Evolutionary conservation across 2,888 invertebrate species (phyloP).

Genomic region (Tethea ocularis): DNA sequence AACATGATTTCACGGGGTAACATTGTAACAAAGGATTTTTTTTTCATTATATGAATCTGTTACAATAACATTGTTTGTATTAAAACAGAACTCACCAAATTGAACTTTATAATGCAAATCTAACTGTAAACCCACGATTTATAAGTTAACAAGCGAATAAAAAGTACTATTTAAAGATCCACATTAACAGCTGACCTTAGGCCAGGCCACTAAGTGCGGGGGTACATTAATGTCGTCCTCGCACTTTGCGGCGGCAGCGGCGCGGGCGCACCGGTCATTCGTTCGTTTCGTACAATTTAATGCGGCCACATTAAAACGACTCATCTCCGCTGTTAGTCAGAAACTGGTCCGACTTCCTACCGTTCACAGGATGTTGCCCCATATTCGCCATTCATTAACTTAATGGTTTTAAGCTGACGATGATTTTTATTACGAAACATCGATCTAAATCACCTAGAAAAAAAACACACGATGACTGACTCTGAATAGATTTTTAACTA

Average conservation of each 20-base stretch:
- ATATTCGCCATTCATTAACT: conserved; percentile 74
- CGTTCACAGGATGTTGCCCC: conserved; percentile 76
- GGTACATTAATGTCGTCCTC: conserved; percentile 65
- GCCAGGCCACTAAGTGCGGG: conserved; percentile 48
- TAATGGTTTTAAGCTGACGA: conserved; percentile 62
- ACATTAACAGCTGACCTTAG: conserved; percentile 48
- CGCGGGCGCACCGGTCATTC: conserved; percentile 36
- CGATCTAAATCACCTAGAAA: conserved; percentile 38
- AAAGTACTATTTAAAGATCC: conserved; percentile 43
- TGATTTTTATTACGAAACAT: conserved; percentile 69
- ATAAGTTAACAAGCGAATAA: conserved; percentile 32
- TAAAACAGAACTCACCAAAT: neutral
- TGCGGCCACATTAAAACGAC: conserved; percentile 44
- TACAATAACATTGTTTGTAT: no score
- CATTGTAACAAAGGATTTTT: no score
- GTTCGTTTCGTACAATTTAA: conserved; percentile 32
- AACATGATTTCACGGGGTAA: no score
- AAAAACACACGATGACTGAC: conserved; percentile 18
- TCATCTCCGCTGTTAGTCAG: conserved; percentile 74
- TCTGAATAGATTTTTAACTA: conserved; percentile 35
- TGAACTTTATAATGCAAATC: conserved; percentile 15
- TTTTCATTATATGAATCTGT: no score
- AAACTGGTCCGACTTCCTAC: conserved; percentile 75
- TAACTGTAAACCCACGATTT: conserved; percentile 15
- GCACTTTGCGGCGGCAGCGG: conserved; percentile 41